Evolutionary conservation across 2,113 vertebrate genomes (phyloP).

Genomic region (Plestiodon gilberti): DNA sequence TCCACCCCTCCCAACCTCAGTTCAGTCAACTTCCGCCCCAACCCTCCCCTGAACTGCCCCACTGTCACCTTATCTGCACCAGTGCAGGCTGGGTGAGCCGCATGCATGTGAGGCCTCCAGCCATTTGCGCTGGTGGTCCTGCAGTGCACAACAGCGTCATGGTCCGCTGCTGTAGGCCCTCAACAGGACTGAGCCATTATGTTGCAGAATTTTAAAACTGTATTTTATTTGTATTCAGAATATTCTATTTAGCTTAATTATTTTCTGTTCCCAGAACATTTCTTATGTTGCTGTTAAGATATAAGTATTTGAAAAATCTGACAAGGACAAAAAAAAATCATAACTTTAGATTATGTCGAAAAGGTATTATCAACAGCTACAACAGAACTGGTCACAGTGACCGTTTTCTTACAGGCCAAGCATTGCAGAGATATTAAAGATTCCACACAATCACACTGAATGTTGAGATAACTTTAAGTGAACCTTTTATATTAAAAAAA

Average conservation of each 20-base stretch:
- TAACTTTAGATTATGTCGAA: conserved; percentile 24
- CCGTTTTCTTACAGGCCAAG: background rate
- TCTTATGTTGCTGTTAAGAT: background rate
- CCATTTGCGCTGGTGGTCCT: no score
- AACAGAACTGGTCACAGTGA: conserved; percentile 39
- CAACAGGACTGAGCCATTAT: background rate
- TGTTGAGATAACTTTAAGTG: background rate
- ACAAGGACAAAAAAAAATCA: conserved; percentile 12
- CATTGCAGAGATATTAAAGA: background rate
- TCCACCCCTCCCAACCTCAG: no score
- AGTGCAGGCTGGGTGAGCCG: no score
- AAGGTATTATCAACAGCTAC: background rate
- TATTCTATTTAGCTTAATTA: accelerated
- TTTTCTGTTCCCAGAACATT: background rate
- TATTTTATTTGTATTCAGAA: background rate
- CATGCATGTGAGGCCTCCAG: no score
- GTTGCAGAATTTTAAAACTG: background rate
- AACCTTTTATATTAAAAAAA: background rate
- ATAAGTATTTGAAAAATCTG: background rate
- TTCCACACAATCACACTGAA: conserved; percentile 16
- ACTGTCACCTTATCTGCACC: no score
- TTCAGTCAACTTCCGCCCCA: no score
- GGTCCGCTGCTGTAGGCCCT: no score
- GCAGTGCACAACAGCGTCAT: no score
- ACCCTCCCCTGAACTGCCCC: no score